A percentile compares a stretch with the other conserved stretches of the same genome.
Conservation (phyloP, 2,888 invertebrate species). For the Perithous albicinctus region DNA sequence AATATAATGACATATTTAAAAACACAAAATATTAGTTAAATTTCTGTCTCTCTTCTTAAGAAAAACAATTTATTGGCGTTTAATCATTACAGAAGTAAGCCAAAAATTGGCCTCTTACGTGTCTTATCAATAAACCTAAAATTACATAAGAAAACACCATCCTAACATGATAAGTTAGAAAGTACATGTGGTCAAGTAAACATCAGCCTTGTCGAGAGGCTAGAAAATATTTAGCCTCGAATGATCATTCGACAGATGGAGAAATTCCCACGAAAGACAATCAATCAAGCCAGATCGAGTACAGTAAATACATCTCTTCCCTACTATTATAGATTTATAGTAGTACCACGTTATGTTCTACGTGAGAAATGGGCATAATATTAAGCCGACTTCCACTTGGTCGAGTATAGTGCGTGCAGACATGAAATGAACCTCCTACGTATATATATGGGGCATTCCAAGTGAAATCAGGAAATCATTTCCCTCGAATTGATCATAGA, state of each 20-base stretch:
- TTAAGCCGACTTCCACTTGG: slow-evolving; percentile 43
- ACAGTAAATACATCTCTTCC: slow-evolving; percentile 3
- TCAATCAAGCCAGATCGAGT: slow-evolving; percentile 49
- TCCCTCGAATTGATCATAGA: too few relatives aligned
- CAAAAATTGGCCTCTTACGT: neutral
- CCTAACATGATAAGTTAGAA: slow-evolving; percentile 5
- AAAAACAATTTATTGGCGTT: neutral
- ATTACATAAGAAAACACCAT: neutral
- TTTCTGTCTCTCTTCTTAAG: neutral
- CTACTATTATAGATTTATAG: slow-evolving; percentile 19
- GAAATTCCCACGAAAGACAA: slow-evolving; percentile 53
- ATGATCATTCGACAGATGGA: slow-evolving; percentile 51
- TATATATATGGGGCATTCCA: neutral
- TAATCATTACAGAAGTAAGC: neutral
- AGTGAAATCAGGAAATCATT: too few relatives aligned
- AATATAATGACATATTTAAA: too few relatives aligned
- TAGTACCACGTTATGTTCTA: slow-evolving; percentile 24
- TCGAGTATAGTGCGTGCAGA: neutral
- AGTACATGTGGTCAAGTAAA: slow-evolving; percentile 2
- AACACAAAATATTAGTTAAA: too few relatives aligned
- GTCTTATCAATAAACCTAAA: neutral
- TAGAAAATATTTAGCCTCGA: slow-evolving; percentile 39
- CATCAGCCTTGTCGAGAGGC: neutral
- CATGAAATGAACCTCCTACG: slow-evolving; percentile 14
- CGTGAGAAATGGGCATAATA: neutral